phyloP scores from a whole-genome alignment of 2,113 vertebrate species.

The Galemys pyrenaicus region DNA sequence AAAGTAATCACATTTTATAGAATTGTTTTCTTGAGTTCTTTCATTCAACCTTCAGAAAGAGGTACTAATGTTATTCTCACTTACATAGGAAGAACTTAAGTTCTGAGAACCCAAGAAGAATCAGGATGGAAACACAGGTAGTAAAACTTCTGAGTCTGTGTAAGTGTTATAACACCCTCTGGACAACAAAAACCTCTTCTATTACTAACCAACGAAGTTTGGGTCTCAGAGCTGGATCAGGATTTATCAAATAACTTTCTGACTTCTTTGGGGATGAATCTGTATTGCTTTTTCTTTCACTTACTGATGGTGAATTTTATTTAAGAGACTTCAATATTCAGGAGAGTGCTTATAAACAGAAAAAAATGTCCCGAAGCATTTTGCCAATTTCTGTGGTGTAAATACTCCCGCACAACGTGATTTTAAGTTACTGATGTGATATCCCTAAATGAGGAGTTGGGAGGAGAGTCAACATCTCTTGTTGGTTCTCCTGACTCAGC shows the following conservation, averaged over 20 bases:
- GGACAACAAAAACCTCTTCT: neutral
- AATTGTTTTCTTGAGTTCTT: neutral
- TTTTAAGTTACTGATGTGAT: neutral
- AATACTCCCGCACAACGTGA: neutral
- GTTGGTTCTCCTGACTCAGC: neutral
- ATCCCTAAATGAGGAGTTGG: rapidly evolving
- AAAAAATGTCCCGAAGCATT: neutral
- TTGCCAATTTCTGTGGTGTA: too few relatives aligned
- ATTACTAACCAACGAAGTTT: neutral
- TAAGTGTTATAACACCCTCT: rapidly evolving
- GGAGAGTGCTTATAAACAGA: neutral
- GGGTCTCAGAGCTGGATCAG: neutral
- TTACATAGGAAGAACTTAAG: neutral
- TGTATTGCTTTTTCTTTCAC: neutral
- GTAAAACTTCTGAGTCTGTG: neutral
- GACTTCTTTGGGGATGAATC: neutral
- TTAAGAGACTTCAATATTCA: neutral
- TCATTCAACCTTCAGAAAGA: neutral
- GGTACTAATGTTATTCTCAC: neutral
- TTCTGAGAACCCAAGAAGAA: neutral
- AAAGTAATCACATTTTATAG: neutral
- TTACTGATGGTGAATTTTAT: neutral
- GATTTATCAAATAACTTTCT: neutral
- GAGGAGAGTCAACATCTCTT: too few relatives aligned
- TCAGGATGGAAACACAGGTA: neutral